phyloP scores from a whole-genome alignment of 2,888 invertebrate species.

The Heliconius hortense region DNA sequence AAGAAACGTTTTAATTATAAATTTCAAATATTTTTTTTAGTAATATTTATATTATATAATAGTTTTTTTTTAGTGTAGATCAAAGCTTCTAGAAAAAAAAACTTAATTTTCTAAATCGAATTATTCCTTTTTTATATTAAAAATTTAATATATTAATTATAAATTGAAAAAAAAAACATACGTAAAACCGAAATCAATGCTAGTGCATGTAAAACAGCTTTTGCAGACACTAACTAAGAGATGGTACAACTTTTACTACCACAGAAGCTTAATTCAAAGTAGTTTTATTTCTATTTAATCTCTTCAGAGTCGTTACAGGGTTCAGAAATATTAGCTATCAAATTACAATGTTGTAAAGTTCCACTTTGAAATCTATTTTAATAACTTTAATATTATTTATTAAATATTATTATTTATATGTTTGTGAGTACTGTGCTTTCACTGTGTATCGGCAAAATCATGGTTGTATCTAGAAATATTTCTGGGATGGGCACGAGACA shows the following conservation, averaged over 20 bases:
- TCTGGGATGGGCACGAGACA: too few relatives aligned
- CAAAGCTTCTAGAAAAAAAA: too few relatives aligned
- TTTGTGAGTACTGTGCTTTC: not conserved
- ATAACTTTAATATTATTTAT: not conserved
- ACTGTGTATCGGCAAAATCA: not conserved
- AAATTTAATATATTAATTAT: not conserved
- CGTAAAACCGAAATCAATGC: not conserved
- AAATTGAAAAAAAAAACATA: not conserved
- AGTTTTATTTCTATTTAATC: constrained; percentile 1
- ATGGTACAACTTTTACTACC: not conserved
- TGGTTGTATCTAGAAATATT: not conserved
- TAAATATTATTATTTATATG: not conserved
- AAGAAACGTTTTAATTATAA: too few relatives aligned
- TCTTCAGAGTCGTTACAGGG: not conserved
- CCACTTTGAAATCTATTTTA: not conserved
- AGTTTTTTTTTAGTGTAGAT: too few relatives aligned
- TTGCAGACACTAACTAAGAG: not conserved
- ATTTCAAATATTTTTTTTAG: too few relatives aligned
- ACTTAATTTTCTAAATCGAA: not conserved
- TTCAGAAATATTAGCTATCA: constrained; percentile 6
- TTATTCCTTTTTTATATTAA: not conserved
- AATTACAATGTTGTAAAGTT: constrained; percentile 12
- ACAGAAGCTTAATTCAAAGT: constrained; percentile 1
- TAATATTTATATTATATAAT: too few relatives aligned
- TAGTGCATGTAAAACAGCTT: not conserved